Evolutionary conservation across 2,797 vertebrate genomes (phyloP).

Genomic region (Todus mexicanus): DNA sequence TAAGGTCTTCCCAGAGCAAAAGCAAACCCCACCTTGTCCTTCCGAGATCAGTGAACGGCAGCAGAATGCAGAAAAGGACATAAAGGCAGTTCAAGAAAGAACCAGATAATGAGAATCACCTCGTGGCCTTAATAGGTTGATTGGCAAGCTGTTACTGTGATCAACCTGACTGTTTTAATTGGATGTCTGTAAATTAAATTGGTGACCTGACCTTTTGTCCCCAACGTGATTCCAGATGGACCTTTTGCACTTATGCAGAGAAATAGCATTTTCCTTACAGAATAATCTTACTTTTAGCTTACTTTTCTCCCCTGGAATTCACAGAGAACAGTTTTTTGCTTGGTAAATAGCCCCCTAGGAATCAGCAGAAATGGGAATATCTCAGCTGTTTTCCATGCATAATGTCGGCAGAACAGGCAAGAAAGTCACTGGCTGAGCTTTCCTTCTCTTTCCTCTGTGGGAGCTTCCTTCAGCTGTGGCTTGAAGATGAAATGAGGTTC

Average conservation of each 20-base stretch:
- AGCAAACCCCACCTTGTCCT: not conserved
- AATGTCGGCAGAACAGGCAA: not conserved
- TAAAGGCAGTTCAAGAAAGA: not conserved
- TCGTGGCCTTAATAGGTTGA: not conserved
- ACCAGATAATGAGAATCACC: not conserved
- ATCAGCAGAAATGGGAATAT: not conserved
- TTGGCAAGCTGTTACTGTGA: not conserved
- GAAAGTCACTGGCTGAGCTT: not conserved
- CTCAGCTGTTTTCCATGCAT: not conserved
- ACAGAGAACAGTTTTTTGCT: not conserved
- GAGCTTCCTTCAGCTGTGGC: not conserved
- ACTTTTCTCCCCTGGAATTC: not conserved
- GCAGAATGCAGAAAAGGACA: not conserved
- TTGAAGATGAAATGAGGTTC: not conserved
- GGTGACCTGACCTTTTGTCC: not conserved
- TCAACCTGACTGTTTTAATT: not conserved
- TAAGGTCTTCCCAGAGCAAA: not conserved
- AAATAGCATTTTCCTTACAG: not conserved
- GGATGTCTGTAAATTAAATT: not conserved
- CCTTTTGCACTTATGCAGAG: not conserved
- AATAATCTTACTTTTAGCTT: not conserved
- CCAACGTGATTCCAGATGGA: not conserved
- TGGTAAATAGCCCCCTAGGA: not conserved
- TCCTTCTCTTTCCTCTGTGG: not conserved
- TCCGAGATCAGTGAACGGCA: not conserved